Evolutionary conservation across 2,888 invertebrate genomes (phyloP), one percentile per base, ranked within the genome.

Genomic region (Temnothorax unifasciatus): DNA sequence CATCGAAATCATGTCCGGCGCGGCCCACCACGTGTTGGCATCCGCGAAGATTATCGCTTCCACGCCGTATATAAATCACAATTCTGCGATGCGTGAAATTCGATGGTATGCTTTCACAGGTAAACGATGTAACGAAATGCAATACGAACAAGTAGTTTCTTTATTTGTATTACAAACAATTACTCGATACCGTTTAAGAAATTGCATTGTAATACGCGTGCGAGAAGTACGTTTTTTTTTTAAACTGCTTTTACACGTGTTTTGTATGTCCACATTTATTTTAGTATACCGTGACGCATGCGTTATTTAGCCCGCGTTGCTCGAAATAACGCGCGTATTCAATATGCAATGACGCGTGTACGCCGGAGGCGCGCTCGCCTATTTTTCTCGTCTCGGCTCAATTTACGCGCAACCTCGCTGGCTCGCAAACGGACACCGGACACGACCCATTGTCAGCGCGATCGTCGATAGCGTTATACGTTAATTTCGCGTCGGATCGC

Each of bases 311-410:
- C 34, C 21, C 44, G n/a, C 44, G 44, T 68, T 25, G 79, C 79
- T 79, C 71, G 71, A 79, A 79, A 79, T 79, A 79, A 59, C 57
- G 47, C 71, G 79, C 59, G 69, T 47, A 38, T 79, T 79, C 71
- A 34, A 79, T 47, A 59, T 44, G 44, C 68, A 52, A 68, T 57
- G 77, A 77, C 77, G 76, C 76, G 66, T 54, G 34, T 11, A 63
- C 47, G 66, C 44, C 54, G 66, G 50, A 38, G 47, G 21, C 15
- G 34, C 41, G 44, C 54, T 57, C 54, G 61, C 34, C 64, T 71
- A 59, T 71, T 79, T 79, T 79, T 79, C 69, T 21, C 79, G 69
- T n/a, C 34, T 34, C 79, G 59, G 21, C 34, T 59, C 71, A 54
- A 59, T 79, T 79, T 71, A 69, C 79, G 59, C 47, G 38, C 79